Base-by-base conservation (phyloP, 2,888 invertebrate species). In the Acanthacorydalis orientalis region DNA sequence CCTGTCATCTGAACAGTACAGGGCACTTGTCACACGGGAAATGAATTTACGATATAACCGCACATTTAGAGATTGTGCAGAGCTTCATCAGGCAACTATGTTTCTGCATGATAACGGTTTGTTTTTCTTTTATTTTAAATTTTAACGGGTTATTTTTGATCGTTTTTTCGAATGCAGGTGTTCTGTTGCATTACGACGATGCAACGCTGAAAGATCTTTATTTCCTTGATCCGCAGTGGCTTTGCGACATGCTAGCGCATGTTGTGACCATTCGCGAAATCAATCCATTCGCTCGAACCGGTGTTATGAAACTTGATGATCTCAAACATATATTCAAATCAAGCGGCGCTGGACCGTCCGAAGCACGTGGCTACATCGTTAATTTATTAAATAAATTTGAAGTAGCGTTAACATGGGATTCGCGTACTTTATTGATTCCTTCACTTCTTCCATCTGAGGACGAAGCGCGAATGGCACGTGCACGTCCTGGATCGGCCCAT, bases 211-310 rank as follows among this genome's bases (percentile, higher is more conserved):
- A 90, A 60, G 95, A 97, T 67, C 73, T 95, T 44, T 96, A 95
- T 67, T 98, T 98, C 66, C 68, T 98, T 41, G 89, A 95, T 64
- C 96, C 97, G 0, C 97, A 98, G 64, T 98, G 97, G 97, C 73
- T 98, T 39, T 97, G 96, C 66, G 97, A 98, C 64, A 88, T 96
- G 76, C 64, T 98, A 37, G 95, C 97, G 0, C 92, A 92, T 63
- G 93, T 97, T 1, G 91, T 97, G 34, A 93, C 96, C 0, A 90
- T 96, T 15, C 68, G 93, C n/a, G 95, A 96, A 68, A 90, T 96
- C 54, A 96, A 96, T 69, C 92, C 92, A 0, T 95, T 95, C 63
- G 92, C 91, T 0, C 74, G 81, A 53, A 85, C 84, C 49, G 95
- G 87, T 49, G 78, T 96, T 43, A 97, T 97, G 96, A 86, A 86